phyloP scores from a whole-genome alignment of 2,888 invertebrate species.

The Macrosiphum euphorbiae region DNA sequence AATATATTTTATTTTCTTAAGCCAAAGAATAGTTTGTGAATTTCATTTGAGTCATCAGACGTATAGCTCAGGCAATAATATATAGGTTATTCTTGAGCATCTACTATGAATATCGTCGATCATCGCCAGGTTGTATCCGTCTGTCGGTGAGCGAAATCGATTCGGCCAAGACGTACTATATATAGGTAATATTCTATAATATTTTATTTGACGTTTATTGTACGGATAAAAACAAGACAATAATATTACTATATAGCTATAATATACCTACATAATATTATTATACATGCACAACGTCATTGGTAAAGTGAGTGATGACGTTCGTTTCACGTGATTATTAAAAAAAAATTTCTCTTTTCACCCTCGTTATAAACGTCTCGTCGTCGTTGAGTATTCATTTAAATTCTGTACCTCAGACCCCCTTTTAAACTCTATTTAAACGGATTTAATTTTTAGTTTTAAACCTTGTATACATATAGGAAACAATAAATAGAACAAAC shows the following conservation, averaged over 20 bases:
- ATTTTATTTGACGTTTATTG: too few species aligned
- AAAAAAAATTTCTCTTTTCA: not conserved
- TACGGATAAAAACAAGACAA: too few species aligned
- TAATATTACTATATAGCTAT: too few species aligned
- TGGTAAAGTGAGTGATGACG: not conserved
- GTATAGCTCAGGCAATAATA: too few species aligned
- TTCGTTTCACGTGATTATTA: not conserved
- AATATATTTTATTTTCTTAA: too few species aligned
- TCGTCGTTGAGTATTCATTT: not conserved
- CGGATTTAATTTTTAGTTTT: not conserved
- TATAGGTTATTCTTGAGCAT: too few species aligned
- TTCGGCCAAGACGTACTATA: not conserved
- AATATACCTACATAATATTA: too few species aligned
- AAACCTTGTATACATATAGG: not conserved
- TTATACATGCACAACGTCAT: not conserved
- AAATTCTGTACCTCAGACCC: not conserved
- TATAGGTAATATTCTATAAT: too few species aligned
- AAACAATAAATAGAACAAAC: not conserved
- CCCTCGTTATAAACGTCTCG: not conserved
- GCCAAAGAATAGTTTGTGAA: too few species aligned
- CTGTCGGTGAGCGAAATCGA: not conserved
- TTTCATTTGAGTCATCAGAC: too few species aligned
- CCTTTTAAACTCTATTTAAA: not conserved
- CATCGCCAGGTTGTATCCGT: not conserved
- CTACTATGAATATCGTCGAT: not conserved